Conservation (phyloP, 2,113 vertebrate species). For the Sus scrofa region T2T-Sscrofa CM000820.6:124307501-124308000, state of each 20-base stretch:
- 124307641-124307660: constrained; percentile 63
- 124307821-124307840: constrained; percentile 26
- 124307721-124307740: not conserved
- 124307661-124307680: constrained; percentile 34
- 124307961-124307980: too few relatives aligned
- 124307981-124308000: too few relatives aligned
- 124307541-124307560: constrained; percentile 3
- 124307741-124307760: constrained; percentile 48
- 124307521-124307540: not conserved
- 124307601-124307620: not conserved
- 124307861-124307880: too few relatives aligned
- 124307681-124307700: constrained; percentile 34
- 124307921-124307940: too few relatives aligned
- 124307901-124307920: too few relatives aligned
- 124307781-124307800: constrained; percentile 18
- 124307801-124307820: constrained; percentile 34
- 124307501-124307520: not conserved
- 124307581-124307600: not conserved
- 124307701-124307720: constrained; percentile 19
- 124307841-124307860: too few relatives aligned
- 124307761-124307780: not conserved
- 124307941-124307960: too few relatives aligned
- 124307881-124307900: too few relatives aligned
- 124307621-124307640: constrained; percentile 16
- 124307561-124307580: not conserved